Evolutionary conservation across 2,113 vertebrate species (phyloP).

Genomic region (Myrmecobius fasciatus): DNA sequence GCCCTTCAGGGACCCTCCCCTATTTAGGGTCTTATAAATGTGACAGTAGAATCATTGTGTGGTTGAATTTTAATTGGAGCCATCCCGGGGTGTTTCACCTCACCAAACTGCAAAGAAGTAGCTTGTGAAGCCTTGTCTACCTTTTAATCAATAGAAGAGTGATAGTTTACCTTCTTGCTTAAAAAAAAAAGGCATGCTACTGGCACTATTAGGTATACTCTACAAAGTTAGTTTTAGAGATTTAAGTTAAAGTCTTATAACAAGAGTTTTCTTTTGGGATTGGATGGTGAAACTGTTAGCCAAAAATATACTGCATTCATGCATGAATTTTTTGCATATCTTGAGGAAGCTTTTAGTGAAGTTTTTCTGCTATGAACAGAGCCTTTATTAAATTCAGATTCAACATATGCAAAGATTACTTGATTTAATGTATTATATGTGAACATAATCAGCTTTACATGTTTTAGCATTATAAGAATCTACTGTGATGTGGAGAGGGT

Average conservation of each 20-base stretch:
- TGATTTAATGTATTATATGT: constrained; percentile 76
- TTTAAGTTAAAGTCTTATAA: constrained; percentile 25
- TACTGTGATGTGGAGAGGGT: constrained; percentile 58
- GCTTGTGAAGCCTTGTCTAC: background rate
- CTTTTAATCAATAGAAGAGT: background rate
- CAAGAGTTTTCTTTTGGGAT: constrained; percentile 13
- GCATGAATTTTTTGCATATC: constrained; percentile 64
- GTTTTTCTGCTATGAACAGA: constrained; percentile 78
- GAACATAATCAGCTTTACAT: constrained; percentile 82
- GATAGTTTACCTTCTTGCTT: background rate
- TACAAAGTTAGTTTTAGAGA: background rate
- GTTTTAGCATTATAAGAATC: constrained; percentile 77
- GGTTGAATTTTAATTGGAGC: constrained; percentile 21
- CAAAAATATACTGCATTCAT: constrained; percentile 18
- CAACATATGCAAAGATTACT: constrained; percentile 77
- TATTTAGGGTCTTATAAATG: constrained; percentile 50
- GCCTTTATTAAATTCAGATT: constrained; percentile 78
- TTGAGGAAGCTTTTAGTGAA: constrained; percentile 70
- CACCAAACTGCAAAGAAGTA: background rate
- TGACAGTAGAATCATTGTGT: background rate
- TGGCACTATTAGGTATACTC: background rate
- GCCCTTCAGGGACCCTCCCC: constrained; percentile 4
- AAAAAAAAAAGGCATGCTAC: background rate
- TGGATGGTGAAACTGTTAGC: constrained; percentile 27
- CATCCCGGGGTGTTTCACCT: background rate